These are phyloP conservation scores for Drosophila nigricruria DNA, from an alignment of 2,888 invertebrate species.

Conservation along the genomic window DNA sequence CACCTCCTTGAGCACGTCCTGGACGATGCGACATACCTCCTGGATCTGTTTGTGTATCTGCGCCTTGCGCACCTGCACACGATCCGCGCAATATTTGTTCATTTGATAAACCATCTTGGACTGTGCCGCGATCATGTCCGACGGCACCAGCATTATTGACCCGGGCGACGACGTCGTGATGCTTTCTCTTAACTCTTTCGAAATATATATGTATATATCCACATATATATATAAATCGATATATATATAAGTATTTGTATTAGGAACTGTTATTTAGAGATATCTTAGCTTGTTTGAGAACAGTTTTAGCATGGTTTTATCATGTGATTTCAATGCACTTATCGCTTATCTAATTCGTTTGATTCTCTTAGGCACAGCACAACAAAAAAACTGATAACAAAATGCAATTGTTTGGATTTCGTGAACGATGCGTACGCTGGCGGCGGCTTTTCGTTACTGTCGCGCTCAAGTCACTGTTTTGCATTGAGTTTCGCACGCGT, in stretches of 20 bases:
- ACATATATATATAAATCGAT: neutral
- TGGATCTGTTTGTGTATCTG: constrained; percentile 95
- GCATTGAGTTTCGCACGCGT: constrained; percentile 49
- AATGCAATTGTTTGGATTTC: constrained; percentile 36
- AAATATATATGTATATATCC: neutral
- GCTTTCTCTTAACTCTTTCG: constrained; percentile 4
- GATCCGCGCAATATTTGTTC: constrained; percentile 96
- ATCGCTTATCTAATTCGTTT: constrained; percentile 7
- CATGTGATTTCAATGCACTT: constrained; percentile 21
- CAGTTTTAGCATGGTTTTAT: constrained; percentile 23
- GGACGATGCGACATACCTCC: constrained; percentile 96
- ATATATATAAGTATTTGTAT: constrained; percentile 3
- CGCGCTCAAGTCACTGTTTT: constrained; percentile 39
- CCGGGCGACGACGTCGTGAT: constrained; percentile 60
- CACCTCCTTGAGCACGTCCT: constrained; percentile 97
- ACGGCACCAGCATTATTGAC: constrained; percentile 93
- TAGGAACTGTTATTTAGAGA: constrained; percentile 12
- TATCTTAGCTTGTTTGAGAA: constrained; percentile 16
- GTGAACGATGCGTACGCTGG: constrained; percentile 18
- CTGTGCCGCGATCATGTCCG: constrained; percentile 97
- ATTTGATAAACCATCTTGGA: constrained; percentile 98
- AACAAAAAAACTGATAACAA: constrained; percentile 49
- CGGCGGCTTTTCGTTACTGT: constrained; percentile 25
- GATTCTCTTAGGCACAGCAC: constrained; percentile 17
- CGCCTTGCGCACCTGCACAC: constrained; percentile 94